Evolutionary conservation across 2,113 vertebrate genomes (phyloP).

Genomic region (Ia io): DNA sequence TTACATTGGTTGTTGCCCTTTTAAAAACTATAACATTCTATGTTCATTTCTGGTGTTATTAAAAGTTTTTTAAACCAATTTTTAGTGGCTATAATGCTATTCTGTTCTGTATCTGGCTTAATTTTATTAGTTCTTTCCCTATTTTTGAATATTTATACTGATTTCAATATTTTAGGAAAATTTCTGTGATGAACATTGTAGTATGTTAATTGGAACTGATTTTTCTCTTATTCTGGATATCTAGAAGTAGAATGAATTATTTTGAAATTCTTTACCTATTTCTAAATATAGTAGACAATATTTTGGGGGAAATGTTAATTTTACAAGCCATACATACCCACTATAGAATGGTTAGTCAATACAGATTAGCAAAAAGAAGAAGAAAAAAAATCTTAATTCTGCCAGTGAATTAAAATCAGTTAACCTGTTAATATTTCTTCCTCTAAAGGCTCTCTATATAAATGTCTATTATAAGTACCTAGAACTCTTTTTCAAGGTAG

Average conservation of each 20-base stretch:
- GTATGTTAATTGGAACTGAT: background rate
- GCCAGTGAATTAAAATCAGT: background rate
- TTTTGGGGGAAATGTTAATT: background rate
- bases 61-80: constrained; percentile 9
- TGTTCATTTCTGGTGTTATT: background rate
- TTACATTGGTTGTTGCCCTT: background rate
- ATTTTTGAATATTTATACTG: background rate
- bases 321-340: background rate
- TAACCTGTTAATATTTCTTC: background rate
- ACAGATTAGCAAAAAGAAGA: background rate
- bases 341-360: background rate
- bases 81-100: background rate
- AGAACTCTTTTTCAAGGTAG: background rate
- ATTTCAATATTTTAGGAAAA: background rate
- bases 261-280: constrained; percentile 1
- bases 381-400: background rate
- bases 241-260: background rate
- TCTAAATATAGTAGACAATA: background rate
- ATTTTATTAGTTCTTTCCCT: background rate
- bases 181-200: background rate
- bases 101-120: background rate
- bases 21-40: background rate
- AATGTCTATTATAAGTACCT: background rate
- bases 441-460: background rate
- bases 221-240: background rate